Conservation (phyloP, 2,888 invertebrate genomes). For the Cephus nigrinus region DNA sequence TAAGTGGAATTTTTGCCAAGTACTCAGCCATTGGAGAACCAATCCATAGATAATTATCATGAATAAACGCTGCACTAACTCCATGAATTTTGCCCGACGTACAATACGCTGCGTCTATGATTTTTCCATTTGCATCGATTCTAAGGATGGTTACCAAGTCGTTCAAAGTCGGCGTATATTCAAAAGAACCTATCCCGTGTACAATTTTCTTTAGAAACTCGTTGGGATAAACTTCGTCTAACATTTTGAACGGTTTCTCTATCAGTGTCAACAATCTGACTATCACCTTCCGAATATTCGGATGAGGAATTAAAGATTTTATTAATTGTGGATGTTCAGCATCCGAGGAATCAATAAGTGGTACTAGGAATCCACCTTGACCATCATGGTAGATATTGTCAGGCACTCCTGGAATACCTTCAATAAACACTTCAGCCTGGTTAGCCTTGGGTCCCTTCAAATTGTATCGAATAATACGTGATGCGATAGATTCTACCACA, state of each 20-base stretch:
- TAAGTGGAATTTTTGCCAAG: conserved; percentile 74
- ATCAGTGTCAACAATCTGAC: conserved; percentile 71
- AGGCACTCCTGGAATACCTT: conserved; percentile 80
- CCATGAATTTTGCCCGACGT: conserved; percentile 69
- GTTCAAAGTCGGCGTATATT: conserved; percentile 18
- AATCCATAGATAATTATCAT: conserved; percentile 73
- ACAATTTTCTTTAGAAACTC: conserved; percentile 72
- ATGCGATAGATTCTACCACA: conserved; percentile 77
- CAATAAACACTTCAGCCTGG: conserved; percentile 81
- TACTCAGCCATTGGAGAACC: conserved; percentile 78
- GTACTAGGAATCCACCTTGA: conserved; percentile 76
- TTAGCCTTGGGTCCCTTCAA: conserved; percentile 86
- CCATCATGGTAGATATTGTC: conserved; percentile 73
- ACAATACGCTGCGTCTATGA: conserved; percentile 76
- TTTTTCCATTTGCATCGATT: conserved; percentile 78
- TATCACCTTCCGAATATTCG: conserved; percentile 75
- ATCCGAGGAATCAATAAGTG: conserved; percentile 71
- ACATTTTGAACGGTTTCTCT: conserved; percentile 74
- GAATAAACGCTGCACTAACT: conserved; percentile 77
- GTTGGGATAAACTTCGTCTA: conserved; percentile 76
- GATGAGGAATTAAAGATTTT: conserved; percentile 72
- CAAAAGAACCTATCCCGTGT: conserved; percentile 65
- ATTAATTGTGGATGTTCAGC: conserved; percentile 70
- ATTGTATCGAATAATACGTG: conserved; percentile 80
- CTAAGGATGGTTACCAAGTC: conserved; percentile 63